A percentile compares a stretch with the other conserved stretches of the same genome.
Evolutionary conservation across 2,797 vertebrate species (phyloP).

Genomic region (Bucorvus abyssinicus): DNA sequence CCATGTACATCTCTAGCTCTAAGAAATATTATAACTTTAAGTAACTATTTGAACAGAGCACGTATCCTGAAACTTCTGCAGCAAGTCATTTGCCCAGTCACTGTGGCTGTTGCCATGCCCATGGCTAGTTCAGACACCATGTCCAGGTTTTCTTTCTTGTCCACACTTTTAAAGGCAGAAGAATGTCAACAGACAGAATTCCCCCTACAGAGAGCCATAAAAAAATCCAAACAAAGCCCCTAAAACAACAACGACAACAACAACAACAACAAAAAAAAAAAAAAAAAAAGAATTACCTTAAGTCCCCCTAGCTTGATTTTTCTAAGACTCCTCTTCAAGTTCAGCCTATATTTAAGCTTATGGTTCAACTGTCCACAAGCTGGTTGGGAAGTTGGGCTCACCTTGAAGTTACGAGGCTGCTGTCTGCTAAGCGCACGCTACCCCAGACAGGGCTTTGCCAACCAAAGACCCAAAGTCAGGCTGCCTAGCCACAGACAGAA

Average conservation of each 20-base stretch:
- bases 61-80: neutral
- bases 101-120: neutral
- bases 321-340: neutral
- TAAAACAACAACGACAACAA: neutral
- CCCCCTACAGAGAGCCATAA: neutral
- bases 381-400: neutral
- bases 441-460: neutral
- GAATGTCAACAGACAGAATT: neutral
- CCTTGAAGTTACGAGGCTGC: neutral
- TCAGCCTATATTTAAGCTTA: neutral
- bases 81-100: neutral
- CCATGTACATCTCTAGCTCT: neutral
- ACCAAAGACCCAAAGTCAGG: neutral
- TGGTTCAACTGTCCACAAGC: neutral
- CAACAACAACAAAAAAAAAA: neutral
- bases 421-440: neutral
- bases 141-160: neutral
- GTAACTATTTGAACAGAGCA: neutral
- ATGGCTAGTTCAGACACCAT: neutral
- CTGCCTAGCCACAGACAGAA: neutral
- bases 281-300: neutral
- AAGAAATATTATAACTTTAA: neutral
- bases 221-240: neutral
- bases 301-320: neutral
- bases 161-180: neutral